Evolutionary conservation across 23 tunicate genomes (phyloP).

Genomic region (Halocynthia aurantium): DNA sequence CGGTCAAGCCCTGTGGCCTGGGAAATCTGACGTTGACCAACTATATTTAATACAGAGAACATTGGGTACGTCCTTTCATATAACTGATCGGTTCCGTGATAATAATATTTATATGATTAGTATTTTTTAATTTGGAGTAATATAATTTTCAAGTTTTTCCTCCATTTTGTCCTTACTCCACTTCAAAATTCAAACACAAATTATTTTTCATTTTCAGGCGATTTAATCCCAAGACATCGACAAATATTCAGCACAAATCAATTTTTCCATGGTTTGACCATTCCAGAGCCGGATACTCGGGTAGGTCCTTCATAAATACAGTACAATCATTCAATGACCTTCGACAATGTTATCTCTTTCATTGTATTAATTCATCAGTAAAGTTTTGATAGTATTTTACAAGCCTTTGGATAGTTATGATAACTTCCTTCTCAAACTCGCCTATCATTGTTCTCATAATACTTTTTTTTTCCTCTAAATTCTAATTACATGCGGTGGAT

Average conservation of each 20-base stretch:
- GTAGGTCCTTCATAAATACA: conserved; percentile 36
- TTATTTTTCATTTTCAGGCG: conserved; percentile 44
- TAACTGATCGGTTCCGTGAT: neutral
- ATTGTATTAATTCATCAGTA: no score
- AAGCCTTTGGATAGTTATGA: no score
- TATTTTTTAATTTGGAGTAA: neutral
- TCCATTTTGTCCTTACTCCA: neutral
- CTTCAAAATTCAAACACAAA: neutral
- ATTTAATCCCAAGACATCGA: conserved; percentile 82
- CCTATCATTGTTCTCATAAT: no score
- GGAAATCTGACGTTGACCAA: conserved; percentile 96
- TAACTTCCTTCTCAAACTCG: no score
- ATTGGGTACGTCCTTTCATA: conserved; percentile 39
- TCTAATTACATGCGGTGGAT: no score
- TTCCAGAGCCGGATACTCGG: conserved; percentile 92
- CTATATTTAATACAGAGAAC: conserved; percentile 93
- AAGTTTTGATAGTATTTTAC: no score
- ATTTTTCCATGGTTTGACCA: conserved; percentile 82
- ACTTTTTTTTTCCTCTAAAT: no score
- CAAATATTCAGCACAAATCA: conserved; percentile 89
- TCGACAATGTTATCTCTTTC: no score
- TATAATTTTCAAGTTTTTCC: neutral
- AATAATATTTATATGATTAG: neutral
- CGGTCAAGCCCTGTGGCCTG: conserved; percentile 98
- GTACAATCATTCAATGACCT: no score